Percentiles rank a stretch among this genome's conserved stretches.
These are phyloP conservation scores for Andrena bicolor DNA, from an alignment of 2,888 invertebrate genomes.

Conservation along the genomic window DNA sequence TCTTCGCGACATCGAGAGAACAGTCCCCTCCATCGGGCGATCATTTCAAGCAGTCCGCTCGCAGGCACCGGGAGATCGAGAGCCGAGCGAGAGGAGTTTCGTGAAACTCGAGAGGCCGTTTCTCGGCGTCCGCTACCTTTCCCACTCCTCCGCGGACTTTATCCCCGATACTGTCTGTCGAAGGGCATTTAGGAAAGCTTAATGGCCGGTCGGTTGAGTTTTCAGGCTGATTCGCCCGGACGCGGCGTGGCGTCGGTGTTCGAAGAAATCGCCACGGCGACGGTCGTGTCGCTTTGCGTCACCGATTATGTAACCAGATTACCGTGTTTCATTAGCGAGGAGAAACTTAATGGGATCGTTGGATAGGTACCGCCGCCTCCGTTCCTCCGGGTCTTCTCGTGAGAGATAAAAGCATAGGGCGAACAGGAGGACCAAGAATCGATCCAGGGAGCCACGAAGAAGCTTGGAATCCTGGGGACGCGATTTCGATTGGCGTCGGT, in stretches of 20 bases:
- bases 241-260: slow-evolving; percentile 20
- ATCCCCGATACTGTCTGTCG: slow-evolving; percentile 13
- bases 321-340: slow-evolving; percentile 46
- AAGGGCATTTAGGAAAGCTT: slow-evolving; percentile 43
- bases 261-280: slow-evolving; percentile 39
- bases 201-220: slow-evolving; percentile 34
- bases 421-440: not conserved
- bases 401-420: not conserved
- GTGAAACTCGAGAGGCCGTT: slow-evolving; percentile 45
- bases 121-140: slow-evolving; percentile 24
- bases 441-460: not conserved
- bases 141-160: not conserved
- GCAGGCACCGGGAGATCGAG: not conserved
- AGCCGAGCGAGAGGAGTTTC: slow-evolving; percentile 17
- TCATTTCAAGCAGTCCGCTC: slow-evolving; percentile 32
- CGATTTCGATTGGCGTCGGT: slow-evolving; percentile 37
- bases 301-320: slow-evolving; percentile 47
- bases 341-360: slow-evolving; percentile 47
- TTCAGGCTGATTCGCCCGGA: slow-evolving; percentile 35
- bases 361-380: slow-evolving; percentile 14
- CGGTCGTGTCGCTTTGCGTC: slow-evolving; percentile 47
- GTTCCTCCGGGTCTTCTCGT: slow-evolving; percentile 1
- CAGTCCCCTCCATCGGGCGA: slow-evolving; percentile 20
- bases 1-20: slow-evolving; percentile 30
- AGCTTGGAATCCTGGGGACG: not conserved